phyloP scores from a whole-genome alignment of 2,797 vertebrate species.

The Anguilla pacifica region DNA sequence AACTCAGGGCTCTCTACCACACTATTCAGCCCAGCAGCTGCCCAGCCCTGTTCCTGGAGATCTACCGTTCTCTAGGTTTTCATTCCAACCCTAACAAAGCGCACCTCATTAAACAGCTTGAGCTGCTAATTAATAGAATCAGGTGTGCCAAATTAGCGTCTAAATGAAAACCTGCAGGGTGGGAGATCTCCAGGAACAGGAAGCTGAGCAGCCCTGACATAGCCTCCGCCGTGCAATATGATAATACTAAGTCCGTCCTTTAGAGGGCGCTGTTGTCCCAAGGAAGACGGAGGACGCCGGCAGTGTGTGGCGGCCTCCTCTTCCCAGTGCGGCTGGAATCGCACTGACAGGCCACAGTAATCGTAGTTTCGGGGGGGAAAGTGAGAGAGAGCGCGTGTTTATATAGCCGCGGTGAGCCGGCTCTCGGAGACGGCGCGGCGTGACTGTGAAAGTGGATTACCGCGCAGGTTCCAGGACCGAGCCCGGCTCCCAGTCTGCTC shows the following conservation, averaged over 20 bases:
- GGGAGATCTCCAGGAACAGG: too few relatives aligned
- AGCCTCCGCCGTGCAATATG: not conserved
- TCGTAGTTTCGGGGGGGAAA: slow-evolving; percentile 17
- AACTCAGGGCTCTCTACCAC: too few relatives aligned
- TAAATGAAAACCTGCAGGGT: too few relatives aligned
- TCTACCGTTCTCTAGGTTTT: too few relatives aligned
- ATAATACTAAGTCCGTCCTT: slow-evolving; percentile 41
- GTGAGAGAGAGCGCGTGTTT: slow-evolving; percentile 44
- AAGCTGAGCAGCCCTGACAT: not conserved
- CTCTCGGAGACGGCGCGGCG: slow-evolving; percentile 41
- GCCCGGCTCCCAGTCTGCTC: slow-evolving; percentile 23
- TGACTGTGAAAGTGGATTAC: slow-evolving; percentile 57
- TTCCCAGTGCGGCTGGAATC: slow-evolving; percentile 30
- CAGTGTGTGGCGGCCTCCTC: not conserved
- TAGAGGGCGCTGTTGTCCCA: slow-evolving; percentile 52
- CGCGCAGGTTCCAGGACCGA: slow-evolving; percentile 45
- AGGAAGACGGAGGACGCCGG: slow-evolving; percentile 6
- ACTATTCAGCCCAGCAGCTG: too few relatives aligned
- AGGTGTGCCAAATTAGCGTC: too few relatives aligned
- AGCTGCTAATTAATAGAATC: too few relatives aligned
- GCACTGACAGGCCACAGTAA: slow-evolving; percentile 18
- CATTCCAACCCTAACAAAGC: too few relatives aligned
- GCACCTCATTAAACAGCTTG: too few relatives aligned
- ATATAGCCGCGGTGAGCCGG: slow-evolving; percentile 37
- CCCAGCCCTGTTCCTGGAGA: too few relatives aligned